Conservation (phyloP, 53 echinoderm and acorn worm species). For the Echinometra lucunter region DNA sequence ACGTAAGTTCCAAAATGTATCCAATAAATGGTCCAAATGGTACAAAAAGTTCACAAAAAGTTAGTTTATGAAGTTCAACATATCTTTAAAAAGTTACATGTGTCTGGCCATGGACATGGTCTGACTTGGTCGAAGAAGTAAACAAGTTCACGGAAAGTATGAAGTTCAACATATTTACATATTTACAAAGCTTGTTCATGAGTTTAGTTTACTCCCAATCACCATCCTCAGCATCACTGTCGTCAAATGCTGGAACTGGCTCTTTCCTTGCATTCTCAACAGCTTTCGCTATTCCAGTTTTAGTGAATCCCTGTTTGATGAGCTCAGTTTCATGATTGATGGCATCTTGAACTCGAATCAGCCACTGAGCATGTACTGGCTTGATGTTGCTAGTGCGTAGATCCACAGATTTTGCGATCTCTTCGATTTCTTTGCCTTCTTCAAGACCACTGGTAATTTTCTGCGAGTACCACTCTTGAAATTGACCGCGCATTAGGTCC, state of each 20-base stretch:
- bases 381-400: no score
- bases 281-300: constrained; percentile 65
- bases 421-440: constrained; percentile 62
- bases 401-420: no score
- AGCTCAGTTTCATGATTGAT: constrained; percentile 49
- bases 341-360: constrained; percentile 58
- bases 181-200: no score
- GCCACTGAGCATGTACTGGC: constrained; percentile 65
- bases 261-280: constrained; percentile 40
- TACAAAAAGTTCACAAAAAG: no score
- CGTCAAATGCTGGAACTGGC: constrained; percentile 43
- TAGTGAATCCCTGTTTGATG: constrained; percentile 61
- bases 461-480: constrained; percentile 56
- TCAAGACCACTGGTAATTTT: constrained; percentile 36
- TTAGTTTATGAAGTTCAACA: no score
- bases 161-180: no score
- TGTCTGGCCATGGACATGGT: no score
- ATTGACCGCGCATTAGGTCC: constrained; percentile 53
- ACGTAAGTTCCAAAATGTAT: no score
- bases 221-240: constrained; percentile 70
- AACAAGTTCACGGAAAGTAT: no score
- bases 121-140: no score
- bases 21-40: no score
- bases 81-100: no score
- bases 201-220: constrained; percentile 56